phyloP scores from a whole-genome alignment of 2,888 invertebrate genomes.

The Phengaris alcon region DNA sequence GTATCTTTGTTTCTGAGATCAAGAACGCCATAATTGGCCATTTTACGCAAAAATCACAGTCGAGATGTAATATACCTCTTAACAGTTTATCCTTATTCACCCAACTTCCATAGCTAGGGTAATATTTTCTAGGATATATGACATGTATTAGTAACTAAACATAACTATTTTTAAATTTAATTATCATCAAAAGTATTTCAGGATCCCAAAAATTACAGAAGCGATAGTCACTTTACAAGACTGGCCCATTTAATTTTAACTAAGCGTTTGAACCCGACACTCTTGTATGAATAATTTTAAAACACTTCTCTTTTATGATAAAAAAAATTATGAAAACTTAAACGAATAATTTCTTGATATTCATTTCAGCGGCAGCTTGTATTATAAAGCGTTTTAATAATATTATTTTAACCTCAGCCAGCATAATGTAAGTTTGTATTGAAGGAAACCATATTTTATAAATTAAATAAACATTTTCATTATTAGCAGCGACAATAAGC shows the following conservation, averaged over 20 bases:
- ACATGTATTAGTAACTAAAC: no score
- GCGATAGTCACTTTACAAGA: background rate
- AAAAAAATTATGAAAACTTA: slow-evolving; percentile 20
- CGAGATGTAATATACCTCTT: no score
- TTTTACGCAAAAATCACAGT: no score
- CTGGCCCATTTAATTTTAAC: slow-evolving; percentile 26
- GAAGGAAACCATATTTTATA: background rate
- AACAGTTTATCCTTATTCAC: no score
- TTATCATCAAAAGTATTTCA: background rate
- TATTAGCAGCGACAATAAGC: no score
- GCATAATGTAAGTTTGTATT: background rate
- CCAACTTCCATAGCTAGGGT: no score
- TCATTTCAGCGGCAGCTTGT: slow-evolving; percentile 15
- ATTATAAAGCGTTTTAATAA: background rate
- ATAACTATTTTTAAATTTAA: no score
- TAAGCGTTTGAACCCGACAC: slow-evolving; percentile 26
- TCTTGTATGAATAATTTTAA: slow-evolving; percentile 23
- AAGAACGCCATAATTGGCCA: no score
- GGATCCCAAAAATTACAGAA: background rate
- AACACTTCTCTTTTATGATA: slow-evolving; percentile 18
- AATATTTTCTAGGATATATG: no score
- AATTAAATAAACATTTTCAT: background rate
- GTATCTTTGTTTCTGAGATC: no score
- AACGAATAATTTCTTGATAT: slow-evolving; percentile 19
- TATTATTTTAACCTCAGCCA: background rate